A percentile compares a stretch with the other conserved stretches of the same genome.
Conservation (phyloP, 1,140 invertebrate species). For the Ephestia elutella region DNA sequence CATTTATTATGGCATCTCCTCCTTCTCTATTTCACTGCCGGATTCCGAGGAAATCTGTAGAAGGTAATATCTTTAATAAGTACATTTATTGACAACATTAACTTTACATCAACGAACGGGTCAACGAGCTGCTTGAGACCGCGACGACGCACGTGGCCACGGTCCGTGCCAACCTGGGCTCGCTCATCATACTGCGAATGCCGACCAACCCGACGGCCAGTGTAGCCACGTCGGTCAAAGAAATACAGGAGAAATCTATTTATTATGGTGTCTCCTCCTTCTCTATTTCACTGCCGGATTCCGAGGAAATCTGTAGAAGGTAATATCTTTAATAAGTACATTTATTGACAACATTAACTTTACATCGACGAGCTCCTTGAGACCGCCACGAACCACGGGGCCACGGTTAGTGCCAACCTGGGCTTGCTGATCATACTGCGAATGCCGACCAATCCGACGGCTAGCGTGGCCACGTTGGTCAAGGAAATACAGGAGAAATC, state of each 20-base stretch:
- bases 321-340: too few species aligned
- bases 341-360: too few species aligned
- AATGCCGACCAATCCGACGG: slow-evolving; percentile 41
- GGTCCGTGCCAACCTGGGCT: slow-evolving; percentile 47
- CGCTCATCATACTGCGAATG: slow-evolving; percentile 44
- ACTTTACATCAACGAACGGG: slow-evolving; percentile 25
- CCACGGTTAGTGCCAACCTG: slow-evolving; percentile 42
- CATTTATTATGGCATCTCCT: slow-evolving; percentile 38
- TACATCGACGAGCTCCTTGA: slow-evolving; percentile 29
- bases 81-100: too few species aligned
- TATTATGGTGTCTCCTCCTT: slow-evolving; percentile 44
- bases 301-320: slow-evolving; percentile 56
- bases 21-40: slow-evolving; percentile 46
- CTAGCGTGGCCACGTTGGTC: slow-evolving; percentile 33
- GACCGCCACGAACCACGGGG: slow-evolving; percentile 28
- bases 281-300: slow-evolving; percentile 49
- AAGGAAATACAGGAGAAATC: slow-evolving; percentile 37
- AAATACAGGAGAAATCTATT: slow-evolving; percentile 32
- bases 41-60: slow-evolving; percentile 56
- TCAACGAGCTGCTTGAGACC: slow-evolving; percentile 27
- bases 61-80: slow-evolving; percentile 41
- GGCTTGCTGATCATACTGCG: slow-evolving; percentile 50
- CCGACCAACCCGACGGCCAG: slow-evolving; percentile 38
- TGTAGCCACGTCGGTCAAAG: slow-evolving; percentile 38
- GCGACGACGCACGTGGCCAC: slow-evolving; percentile 31